Conservation (phyloP, 92 coral and sea anemone species). For the Hydrozoanthus gracilis region DNA sequence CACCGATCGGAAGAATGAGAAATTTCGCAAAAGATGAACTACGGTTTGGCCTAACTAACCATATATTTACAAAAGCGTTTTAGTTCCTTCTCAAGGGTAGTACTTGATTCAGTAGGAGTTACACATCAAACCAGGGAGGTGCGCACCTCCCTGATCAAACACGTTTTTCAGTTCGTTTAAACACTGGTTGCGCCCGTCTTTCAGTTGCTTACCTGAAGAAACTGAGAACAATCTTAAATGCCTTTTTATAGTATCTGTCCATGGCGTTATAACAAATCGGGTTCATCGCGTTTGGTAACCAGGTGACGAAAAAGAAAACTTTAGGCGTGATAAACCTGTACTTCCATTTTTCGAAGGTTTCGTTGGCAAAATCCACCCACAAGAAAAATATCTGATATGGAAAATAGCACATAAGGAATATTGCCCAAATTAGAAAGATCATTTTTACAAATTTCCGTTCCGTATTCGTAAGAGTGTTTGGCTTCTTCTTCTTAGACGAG, state of each 20-base stretch:
- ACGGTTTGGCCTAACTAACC: neutral
- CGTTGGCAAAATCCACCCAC: slow-evolving; percentile 39
- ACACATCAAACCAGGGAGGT: neutral
- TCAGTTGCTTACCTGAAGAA: neutral
- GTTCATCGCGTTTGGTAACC: slow-evolving; percentile 71
- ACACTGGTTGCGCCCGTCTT: neutral
- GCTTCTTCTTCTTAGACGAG: neutral
- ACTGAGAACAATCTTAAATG: slow-evolving; percentile 33
- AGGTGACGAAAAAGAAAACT: slow-evolving; percentile 60
- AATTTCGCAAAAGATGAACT: neutral
- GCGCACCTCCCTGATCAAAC: neutral
- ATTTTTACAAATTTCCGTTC: slow-evolving; percentile 61
- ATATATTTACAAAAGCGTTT: neutral
- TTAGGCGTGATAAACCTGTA: slow-evolving; percentile 46
- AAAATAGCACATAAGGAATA: slow-evolving; percentile 67
- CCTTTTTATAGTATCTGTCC: slow-evolving; percentile 58
- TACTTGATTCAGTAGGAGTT: neutral
- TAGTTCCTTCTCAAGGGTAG: neutral
- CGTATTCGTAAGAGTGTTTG: slow-evolving; percentile 15
- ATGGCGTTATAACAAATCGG: slow-evolving; percentile 70
- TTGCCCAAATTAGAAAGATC: slow-evolving; percentile 50
- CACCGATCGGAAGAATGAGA: neutral
- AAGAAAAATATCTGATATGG: slow-evolving; percentile 67
- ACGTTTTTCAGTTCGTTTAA: neutral
- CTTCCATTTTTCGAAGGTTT: slow-evolving; percentile 47